A percentile compares a stretch with the other conserved stretches of the same genome.
Conservation (phyloP, 2,888 invertebrate species). For the Nemotelus pantherinus region DNA sequence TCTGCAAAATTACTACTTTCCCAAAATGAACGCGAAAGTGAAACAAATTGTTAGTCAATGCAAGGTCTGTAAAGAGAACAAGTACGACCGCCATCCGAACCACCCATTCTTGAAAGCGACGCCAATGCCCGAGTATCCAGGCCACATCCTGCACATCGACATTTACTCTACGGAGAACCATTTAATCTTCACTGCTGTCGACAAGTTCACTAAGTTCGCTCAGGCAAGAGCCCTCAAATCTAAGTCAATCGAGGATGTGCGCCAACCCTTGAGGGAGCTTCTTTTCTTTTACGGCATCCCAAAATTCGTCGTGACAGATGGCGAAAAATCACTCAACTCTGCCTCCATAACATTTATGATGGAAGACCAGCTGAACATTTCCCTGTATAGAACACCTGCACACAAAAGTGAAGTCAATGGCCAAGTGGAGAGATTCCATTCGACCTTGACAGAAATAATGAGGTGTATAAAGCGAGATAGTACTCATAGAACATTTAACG, state of each 20-base stretch:
- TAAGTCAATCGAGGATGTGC: slow-evolving; percentile 33
- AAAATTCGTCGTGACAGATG: slow-evolving; percentile 32
- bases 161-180: slow-evolving; percentile 44
- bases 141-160: slow-evolving; percentile 38
- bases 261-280: slow-evolving; percentile 34
- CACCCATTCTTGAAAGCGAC: slow-evolving; percentile 19
- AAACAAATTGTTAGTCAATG: slow-evolving; percentile 36
- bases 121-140: slow-evolving; percentile 34
- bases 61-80: slow-evolving; percentile 44
- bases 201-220: slow-evolving; percentile 49
- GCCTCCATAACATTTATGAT: not conserved
- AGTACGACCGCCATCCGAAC: slow-evolving; percentile 45
- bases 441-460: slow-evolving; percentile 23
- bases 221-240: slow-evolving; percentile 33
- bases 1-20: slow-evolving; percentile 46
- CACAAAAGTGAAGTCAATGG: slow-evolving; percentile 38
- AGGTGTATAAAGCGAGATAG: slow-evolving; percentile 9
- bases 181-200: slow-evolving; percentile 46
- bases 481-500: not conserved
- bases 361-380: slow-evolving; percentile 19
- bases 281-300: slow-evolving; percentile 28
- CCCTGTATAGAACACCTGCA: slow-evolving; percentile 2
- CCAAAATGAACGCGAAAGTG: slow-evolving; percentile 43
- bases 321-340: not conserved
- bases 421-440: slow-evolving; percentile 11